Evolutionary conservation across 2,113 vertebrate genomes (phyloP), one percentile per base, ranked within the genome.

Genomic region (Ovis canadensis): DNA sequence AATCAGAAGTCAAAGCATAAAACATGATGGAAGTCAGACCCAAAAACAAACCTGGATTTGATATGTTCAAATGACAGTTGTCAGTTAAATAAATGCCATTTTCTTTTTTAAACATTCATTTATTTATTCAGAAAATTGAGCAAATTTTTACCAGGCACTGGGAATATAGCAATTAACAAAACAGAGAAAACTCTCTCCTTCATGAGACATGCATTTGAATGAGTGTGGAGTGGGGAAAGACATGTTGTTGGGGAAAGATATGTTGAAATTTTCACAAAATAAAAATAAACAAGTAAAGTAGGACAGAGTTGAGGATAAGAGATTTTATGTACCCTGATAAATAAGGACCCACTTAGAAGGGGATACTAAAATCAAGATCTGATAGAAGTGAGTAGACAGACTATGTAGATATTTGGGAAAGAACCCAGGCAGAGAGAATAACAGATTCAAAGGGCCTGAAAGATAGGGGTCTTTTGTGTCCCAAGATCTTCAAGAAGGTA

Each of bases 211-310:
- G 8, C 5, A 83, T 77, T 94, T 16, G 74, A 7, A 36, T 33
- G 0, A 13, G 1, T 31, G 6, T 21, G 7, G 7, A 16, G 13
- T 50, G 1, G 16, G 7, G 1, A 2, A 9, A n/a, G 29, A n/a
- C 13, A 50, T 7, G 54, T 54, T 54, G 54, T 54, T 19, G 54
- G 54, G 54, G 17, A 54, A 55, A 55, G 48, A 81, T 45, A 0
- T 17, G 3, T n/a, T n/a, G 52, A 67, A 86, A 80, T 87, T 12
- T 43, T 5, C 2, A 31, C 43, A 40, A 48, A 33, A 91, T 13
- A 54, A 83, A 87, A 84, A 77, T 45, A 90, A 82, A 40, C 0
- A 55, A 19, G 3, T 67, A 29, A 85, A 78, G 12, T 11, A 85
- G 31, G 4, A 50, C 4, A 55, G 19, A 95, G n/a, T 55, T 67